Evolutionary conservation across 1,140 invertebrate genomes (phyloP), one percentile per base, ranked within the genome.

Genomic region (Megathymus violae): DNA sequence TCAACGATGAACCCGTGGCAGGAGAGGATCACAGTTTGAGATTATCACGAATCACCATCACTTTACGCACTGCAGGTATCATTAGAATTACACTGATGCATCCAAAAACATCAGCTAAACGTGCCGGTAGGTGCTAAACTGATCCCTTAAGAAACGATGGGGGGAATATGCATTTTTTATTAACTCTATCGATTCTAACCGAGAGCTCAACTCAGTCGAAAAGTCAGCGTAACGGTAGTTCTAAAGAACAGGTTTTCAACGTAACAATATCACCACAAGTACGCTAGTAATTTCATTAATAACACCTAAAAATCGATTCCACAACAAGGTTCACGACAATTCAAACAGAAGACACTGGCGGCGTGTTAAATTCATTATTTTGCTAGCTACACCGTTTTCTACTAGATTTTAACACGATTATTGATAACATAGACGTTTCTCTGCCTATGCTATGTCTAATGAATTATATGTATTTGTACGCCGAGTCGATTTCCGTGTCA

Each of bases 121-220:
- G 44, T 72, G 54, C 78, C 78, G 79, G 78, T 64, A 74, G 68
- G 67, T 84, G 81, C 80, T 74, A 76, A 82, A 80, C 77, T 71
- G 73, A 81, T 69, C 78, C 73, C 74, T 78, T 85, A 86, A 78
- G 74, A 85, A 79, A 82, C 79, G 74, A 81, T 85, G 77, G 78
- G 73, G 69, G 78, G 87, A 89, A 86, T 88, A 89, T 89, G 85
- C 87, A 88, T 89, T 89, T 89, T 89, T 89, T 86, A 88, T 89
- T 81, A 87, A 80, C 78, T 78, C 76, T 82, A 88, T 89, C 73
- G 87, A 88, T 89, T 85, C 66, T 69, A 71, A 76, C 64, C 44
- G 63, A 54, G 34, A 62, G 62, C 25, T 43, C 38, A 46, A 50
- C 46, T 58, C 58, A 58, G 72, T 65, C 41, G 60, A 54, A 52